A percentile compares a stretch with the other conserved stretches of the same genome.
Conservation (phyloP, 1,140 invertebrate species). For the Trichonephila clavata region DNA sequence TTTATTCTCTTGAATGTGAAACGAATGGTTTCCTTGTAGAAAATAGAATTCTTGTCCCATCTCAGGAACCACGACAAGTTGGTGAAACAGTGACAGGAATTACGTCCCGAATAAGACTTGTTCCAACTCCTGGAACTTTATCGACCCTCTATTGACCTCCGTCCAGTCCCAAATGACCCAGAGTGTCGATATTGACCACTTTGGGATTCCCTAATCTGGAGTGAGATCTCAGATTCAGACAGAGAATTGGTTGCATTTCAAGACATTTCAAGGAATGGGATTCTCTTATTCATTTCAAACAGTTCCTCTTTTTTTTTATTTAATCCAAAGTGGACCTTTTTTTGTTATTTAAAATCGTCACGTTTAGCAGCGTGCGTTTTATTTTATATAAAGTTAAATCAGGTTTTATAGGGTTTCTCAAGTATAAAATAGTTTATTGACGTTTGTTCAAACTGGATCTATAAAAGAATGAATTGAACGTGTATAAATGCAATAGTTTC, state of each 20-base stretch:
- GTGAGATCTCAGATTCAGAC: constrained; percentile 40
- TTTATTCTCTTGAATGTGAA: neutral
- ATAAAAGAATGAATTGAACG: too few relatives aligned
- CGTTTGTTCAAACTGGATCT: too few relatives aligned
- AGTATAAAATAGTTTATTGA: too few relatives aligned
- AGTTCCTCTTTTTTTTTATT: neutral
- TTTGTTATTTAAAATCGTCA: too few relatives aligned
- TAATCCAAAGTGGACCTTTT: too few relatives aligned
- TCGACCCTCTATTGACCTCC: constrained; percentile 59
- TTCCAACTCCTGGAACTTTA: constrained; percentile 41
- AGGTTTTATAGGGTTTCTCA: too few relatives aligned
- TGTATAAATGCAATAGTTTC: too few relatives aligned
- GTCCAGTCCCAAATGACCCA: constrained; percentile 59
- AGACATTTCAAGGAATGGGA: neutral
- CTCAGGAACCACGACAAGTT: neutral
- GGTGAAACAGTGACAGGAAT: constrained; percentile 8
- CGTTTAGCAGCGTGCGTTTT: too few relatives aligned
- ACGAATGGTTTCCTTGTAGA: neutral
- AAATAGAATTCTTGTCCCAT: neutral
- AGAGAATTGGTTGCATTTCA: constrained; percentile 16
- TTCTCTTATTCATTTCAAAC: neutral
- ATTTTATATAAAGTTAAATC: too few relatives aligned
- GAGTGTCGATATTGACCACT: constrained; percentile 61
- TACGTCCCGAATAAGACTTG: constrained; percentile 43
- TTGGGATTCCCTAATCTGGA: constrained; percentile 52